A percentile compares a stretch with the other conserved stretches of the same genome.
These are phyloP conservation scores for Mamestra configurata DNA, from an alignment of 1,140 invertebrate genomes.

Conservation along the genomic window DNA sequence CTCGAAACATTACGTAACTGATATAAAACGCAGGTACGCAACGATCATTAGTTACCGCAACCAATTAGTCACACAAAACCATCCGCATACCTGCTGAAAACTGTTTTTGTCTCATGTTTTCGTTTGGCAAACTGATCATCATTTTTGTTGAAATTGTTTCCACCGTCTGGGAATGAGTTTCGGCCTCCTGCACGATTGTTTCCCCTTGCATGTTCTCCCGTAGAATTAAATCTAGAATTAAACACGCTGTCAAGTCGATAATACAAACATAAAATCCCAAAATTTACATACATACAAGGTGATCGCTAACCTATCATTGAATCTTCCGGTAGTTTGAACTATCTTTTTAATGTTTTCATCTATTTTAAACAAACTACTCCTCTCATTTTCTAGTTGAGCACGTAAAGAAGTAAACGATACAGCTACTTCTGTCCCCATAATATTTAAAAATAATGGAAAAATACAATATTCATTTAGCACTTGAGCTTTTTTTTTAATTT, in stretches of 20 bases:
- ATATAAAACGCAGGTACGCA: neutral
- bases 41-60: neutral
- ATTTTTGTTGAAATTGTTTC: slow-evolving; percentile 74
- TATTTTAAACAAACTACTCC: slow-evolving; percentile 84
- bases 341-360: slow-evolving; percentile 87
- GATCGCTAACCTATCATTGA: slow-evolving; percentile 84
- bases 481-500: slow-evolving; percentile 27
- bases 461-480: slow-evolving; percentile 47
- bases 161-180: slow-evolving; percentile 68
- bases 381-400: slow-evolving; percentile 84
- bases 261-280: slow-evolving; percentile 44
- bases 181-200: slow-evolving; percentile 15
- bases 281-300: slow-evolving; percentile 53
- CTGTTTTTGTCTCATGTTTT: slow-evolving; percentile 86
- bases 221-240: slow-evolving; percentile 78
- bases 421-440: slow-evolving; percentile 85
- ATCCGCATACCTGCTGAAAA: slow-evolving; percentile 81
- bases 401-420: slow-evolving; percentile 84
- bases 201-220: slow-evolving; percentile 77
- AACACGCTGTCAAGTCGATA: slow-evolving; percentile 40
- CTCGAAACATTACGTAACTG: slow-evolving; percentile 10
- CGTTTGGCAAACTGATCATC: slow-evolving; percentile 79
- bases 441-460: slow-evolving; percentile 62
- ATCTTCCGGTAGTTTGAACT: slow-evolving; percentile 83
- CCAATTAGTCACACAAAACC: slow-evolving; percentile 18